Base-by-base conservation (phyloP, 2,888 invertebrate genomes). In the Agriopis leucophaearia region DNA sequence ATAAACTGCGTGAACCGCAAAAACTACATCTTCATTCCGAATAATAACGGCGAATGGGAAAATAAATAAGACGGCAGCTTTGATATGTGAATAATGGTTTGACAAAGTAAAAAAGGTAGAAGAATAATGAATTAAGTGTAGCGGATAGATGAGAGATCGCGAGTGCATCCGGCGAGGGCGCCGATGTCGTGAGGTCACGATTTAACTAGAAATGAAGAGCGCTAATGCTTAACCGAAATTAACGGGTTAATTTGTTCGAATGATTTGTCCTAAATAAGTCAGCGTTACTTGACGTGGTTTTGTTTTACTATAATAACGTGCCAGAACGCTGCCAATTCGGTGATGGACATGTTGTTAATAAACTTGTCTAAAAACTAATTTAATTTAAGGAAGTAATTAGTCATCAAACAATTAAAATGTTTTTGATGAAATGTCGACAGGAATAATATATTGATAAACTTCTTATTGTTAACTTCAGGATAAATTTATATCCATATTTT, bases 21-120 rank as follows among this genome's bases (percentile, higher is more conserved):
- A 90, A 92, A 91, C 83, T 82, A 86, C 88, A 83, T 83, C 86
- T 88, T 88, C 89, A 90, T 87, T 85, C 85, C 79, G 76, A 81
- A 85, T 85, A 85, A 88, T 90, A 89, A 88, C 85, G 87, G 81
- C 68, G 64, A 82, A 83, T 84, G 84, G 81, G 83, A 88, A 88
- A 88, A 88, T 88, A 88, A 88, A 88, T 89, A 87, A 84, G 85
- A 83, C 85, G 82, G 85, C 73, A 76, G 76, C 84, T 87, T 90
- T 88, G 82, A 87, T 88, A 85, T 83, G 81, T 82, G 83, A 80
- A 77, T 88, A 87, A 90, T 89, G 84, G 85, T 85, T 87, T 79
- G 81, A 80, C 73, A 78, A 76, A 75, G 81, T 83, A 79, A 79
- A 81, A 75, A 69, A 74, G 73, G 35, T 40, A 64, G 66, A 64